Evolutionary conservation across 2,113 vertebrate species (phyloP).

Genomic region (Tinamus guttatus): DNA sequence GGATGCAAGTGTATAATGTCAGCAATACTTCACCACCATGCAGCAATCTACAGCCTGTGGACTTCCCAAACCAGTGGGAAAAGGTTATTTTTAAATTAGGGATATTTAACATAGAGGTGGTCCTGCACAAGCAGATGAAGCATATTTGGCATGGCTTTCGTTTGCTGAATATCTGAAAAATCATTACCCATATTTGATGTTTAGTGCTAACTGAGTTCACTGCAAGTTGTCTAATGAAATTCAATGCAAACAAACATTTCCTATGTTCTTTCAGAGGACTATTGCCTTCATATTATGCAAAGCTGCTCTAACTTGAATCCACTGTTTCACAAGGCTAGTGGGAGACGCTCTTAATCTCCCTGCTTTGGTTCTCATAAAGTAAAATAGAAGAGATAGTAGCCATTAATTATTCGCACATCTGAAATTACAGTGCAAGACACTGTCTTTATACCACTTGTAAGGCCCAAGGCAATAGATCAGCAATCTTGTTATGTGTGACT

Average conservation of each 20-base stretch:
- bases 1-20: not conserved
- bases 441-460: not conserved
- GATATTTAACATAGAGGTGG: not conserved
- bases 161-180: conserved; percentile 16
- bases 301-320: not conserved
- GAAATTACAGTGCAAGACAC: not conserved
- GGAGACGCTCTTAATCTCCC: not conserved
- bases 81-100: not conserved
- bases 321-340: not conserved
- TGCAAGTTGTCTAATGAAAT: not conserved
- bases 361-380: not conserved
- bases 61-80: not conserved
- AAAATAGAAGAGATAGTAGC: not conserved
- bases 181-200: not conserved
- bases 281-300: not conserved
- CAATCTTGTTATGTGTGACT: not conserved
- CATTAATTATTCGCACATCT: not conserved
- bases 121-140: not conserved
- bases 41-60: not conserved
- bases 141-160: not conserved
- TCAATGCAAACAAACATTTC: not conserved
- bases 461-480: not conserved
- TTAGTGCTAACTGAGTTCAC: not conserved
- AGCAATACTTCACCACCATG: not conserved
- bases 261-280: not conserved